phyloP scores from a whole-genome alignment of 2,797 vertebrate genomes.

The Siniperca obscura region DNA sequence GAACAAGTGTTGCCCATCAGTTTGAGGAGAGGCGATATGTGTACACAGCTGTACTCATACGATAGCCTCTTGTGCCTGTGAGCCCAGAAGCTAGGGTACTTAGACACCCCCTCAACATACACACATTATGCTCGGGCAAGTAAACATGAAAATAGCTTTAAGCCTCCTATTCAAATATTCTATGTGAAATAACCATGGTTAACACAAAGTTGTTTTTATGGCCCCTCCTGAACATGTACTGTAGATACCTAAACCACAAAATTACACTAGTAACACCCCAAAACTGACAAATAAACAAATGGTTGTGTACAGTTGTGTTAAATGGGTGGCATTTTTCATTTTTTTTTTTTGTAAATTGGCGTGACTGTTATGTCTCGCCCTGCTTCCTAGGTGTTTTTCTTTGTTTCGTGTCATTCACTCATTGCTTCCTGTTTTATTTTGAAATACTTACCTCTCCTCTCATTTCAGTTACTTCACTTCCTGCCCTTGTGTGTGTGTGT shows the following conservation, averaged over 20 bases:
- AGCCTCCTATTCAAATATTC: constrained; percentile 10
- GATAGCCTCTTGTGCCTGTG: constrained; percentile 53
- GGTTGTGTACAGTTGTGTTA: neutral
- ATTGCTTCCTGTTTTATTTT: no score
- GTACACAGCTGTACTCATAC: constrained; percentile 60
- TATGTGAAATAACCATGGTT: neutral
- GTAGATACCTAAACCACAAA: neutral
- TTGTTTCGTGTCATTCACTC: no score
- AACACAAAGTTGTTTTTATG: neutral
- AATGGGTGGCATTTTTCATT: neutral
- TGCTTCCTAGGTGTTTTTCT: neutral
- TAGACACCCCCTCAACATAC: constrained; percentile 44
- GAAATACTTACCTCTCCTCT: no score
- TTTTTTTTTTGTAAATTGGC: neutral
- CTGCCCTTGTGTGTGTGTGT: no score
- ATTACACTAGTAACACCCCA: neutral
- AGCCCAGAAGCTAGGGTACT: constrained; percentile 51
- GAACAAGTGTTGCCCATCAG: constrained; percentile 52
- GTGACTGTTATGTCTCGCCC: no score
- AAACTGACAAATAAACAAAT: neutral
- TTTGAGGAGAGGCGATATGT: constrained; percentile 55
- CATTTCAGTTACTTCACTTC: no score
- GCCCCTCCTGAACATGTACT: neutral
- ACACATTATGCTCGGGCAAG: constrained; percentile 41
- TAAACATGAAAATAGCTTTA: constrained; percentile 38